Conservation (phyloP, 53 echinoderm and acorn worm genomes). For the Echinometra lucunter region DNA sequence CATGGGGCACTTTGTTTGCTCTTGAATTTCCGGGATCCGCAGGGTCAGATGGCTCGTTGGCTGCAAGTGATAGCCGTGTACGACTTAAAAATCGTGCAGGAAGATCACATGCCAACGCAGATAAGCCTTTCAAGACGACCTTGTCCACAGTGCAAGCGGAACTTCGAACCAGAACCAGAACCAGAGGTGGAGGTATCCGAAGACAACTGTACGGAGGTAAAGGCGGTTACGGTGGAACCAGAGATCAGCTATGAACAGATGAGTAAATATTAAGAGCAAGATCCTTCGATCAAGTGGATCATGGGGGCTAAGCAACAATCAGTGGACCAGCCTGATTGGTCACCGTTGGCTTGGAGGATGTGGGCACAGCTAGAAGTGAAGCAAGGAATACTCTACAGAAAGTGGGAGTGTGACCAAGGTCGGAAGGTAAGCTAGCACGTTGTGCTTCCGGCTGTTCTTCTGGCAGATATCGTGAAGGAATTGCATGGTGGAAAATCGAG, state of each 20-base stretch:
- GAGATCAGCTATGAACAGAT: background rate
- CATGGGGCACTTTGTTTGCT: too few species aligned
- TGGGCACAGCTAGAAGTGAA: constrained; percentile 14
- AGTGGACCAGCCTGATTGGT: background rate
- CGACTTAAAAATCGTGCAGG: too few species aligned
- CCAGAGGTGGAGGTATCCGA: background rate
- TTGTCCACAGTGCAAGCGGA: background rate
- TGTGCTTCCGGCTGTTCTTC: background rate
- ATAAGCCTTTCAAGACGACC: background rate
- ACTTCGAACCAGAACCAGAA: background rate
- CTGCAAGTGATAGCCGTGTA: too few species aligned
- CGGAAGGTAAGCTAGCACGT: background rate
- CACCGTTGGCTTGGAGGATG: background rate
- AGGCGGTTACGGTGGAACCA: constrained; percentile 1
- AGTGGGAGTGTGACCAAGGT: constrained; percentile 35
- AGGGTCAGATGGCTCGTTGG: too few species aligned
- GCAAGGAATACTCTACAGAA: constrained; percentile 15
- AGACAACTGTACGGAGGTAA: background rate
- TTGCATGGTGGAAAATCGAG: too few species aligned
- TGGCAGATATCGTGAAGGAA: too few species aligned
- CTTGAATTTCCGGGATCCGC: too few species aligned
- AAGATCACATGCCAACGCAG: too few species aligned
- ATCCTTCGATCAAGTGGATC: constrained; percentile 12
- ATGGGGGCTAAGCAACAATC: background rate
- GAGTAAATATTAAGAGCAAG: background rate